phyloP scores from a whole-genome alignment of 2,888 invertebrate genomes.

The Folsomia manolachei region DNA sequence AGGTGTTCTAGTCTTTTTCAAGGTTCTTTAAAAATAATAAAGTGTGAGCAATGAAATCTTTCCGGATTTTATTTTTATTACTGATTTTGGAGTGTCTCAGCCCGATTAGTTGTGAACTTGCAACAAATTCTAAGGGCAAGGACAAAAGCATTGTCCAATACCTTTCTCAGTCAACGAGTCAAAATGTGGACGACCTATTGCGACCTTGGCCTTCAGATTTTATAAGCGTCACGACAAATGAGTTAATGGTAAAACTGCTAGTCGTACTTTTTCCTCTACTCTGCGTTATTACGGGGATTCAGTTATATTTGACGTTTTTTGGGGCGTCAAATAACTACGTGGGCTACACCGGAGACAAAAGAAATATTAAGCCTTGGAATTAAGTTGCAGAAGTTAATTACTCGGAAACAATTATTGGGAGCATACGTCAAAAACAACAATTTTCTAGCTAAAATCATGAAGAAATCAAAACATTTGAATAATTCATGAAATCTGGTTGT shows the following conservation, averaged over 20 bases:
- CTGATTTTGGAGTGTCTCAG: too few relatives aligned
- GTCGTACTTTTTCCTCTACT: conserved; percentile 26
- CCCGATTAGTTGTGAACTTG: background rate
- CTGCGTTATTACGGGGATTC: conserved; percentile 30
- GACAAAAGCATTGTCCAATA: background rate
- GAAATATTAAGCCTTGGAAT: background rate
- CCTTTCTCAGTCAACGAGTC: background rate
- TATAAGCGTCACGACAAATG: conserved; percentile 28
- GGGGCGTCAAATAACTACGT: conserved; percentile 36
- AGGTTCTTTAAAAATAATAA: too few relatives aligned
- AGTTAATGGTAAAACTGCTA: conserved; percentile 30
- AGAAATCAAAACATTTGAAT: background rate
- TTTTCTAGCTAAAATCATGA: background rate
- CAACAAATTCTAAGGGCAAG: background rate
- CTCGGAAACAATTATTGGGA: too few relatives aligned
- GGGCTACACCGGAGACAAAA: background rate
- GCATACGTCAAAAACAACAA: too few relatives aligned
- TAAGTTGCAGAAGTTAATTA: too few relatives aligned
- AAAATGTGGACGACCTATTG: conserved; percentile 14
- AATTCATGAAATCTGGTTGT: background rate
- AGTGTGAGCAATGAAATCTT: too few relatives aligned
- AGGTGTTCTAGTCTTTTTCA: too few relatives aligned
- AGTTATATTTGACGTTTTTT: conserved; percentile 35
- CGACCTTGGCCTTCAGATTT: conserved; percentile 34
- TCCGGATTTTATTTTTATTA: too few relatives aligned